Evolutionary conservation across 2,888 invertebrate species (phyloP), one percentile per base, ranked within the genome.

Genomic region (Orthonevra nobilis): DNA sequence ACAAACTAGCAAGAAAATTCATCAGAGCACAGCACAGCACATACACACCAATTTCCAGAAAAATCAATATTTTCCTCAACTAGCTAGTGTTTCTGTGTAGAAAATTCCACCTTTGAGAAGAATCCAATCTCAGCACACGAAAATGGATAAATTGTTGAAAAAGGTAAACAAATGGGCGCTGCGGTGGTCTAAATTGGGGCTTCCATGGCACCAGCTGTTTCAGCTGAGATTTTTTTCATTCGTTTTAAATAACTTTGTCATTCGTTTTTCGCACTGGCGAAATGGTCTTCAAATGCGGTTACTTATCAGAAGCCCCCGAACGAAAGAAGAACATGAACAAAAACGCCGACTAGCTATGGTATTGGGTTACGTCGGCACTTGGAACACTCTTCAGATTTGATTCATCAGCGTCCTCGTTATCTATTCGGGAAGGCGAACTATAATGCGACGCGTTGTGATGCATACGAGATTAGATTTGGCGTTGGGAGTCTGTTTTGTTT

Each of bases 61-160:
- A 77, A 79, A 79, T 79, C 77, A 72, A 79, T 79, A 79, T 66
- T 66, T 66, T 56, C 72, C 60, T 28, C 70, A 70, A 64, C 75
- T 75, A 48, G 32, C 23, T 40, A n/a, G 50, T 5, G 3, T 14
- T 15, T 6, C 17, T 66, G 66, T 52, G 20, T 12, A 14, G 17
- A 26, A 52, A 32, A 14, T n/a, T n/a, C n/a, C n/a, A n/a, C n/a
- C n/a, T n/a, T n/a, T n/a, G 9, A 30, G 19, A 10, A 20, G 10
- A 58, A 7, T 20, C 20, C 10, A 30, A 42, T 12, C 46, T 60
- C 3, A 23, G 38, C 44, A 20, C 14, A n/a, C 12, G 28, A 58
- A 64, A 79, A 79, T 79, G 77, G 77, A 79, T 66, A 61, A 60
- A 44, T 30, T 44, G 12, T 28, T 48, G 5, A 40, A 66, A 42